Evolutionary conservation across 2,888 invertebrate species (phyloP), one percentile per base, ranked within the genome.

Genomic region (Caenorhabditis sinica): DNA sequence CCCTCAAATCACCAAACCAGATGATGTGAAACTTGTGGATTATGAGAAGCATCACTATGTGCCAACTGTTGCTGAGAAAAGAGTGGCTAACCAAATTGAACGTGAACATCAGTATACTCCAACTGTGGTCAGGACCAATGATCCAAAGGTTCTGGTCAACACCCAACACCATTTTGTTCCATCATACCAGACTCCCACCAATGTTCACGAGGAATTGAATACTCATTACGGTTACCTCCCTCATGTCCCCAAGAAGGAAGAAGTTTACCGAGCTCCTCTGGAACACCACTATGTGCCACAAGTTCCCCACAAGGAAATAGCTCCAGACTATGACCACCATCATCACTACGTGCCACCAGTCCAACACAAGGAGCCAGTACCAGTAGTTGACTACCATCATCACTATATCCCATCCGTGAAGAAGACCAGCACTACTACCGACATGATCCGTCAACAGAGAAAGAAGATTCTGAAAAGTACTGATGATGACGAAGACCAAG

Each of bases 1-100:
- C 28, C 83, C 83, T 0, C 65, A 77, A 30, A 53, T 79, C 30
- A 33, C 49, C 11, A 72, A 77, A 20, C 61, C 56, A 20, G 33
- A n/a, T 0, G 60, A 77, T 15, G 40, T 72, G 30, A 72, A 68
- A 23, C 58, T 61, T 3, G 73, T 60, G 2, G 83, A 76, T 23
- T 61, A 83, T 51, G 76, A 71, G 40, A 69, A 73, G 25, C 76
- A 83, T 30, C 76, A 77, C 11, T 83, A 83, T 49, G 72, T 83
- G 15, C 83, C 83, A 5, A 53, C 69, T 2, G 49, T 82, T 17
- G 2, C 33, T 15, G 58, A 82, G 20, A 83, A 66, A 28, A 68
- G 51, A 33, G 51, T 45, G 36, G 60, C 61, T 0, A 43, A 51
- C 23, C 23, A 75, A 4, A 11, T 85, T 45, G 75, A 73, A 17